Base-by-base conservation (phyloP, 2,797 vertebrate genomes). In the Erethizon dorsatum region DNA sequence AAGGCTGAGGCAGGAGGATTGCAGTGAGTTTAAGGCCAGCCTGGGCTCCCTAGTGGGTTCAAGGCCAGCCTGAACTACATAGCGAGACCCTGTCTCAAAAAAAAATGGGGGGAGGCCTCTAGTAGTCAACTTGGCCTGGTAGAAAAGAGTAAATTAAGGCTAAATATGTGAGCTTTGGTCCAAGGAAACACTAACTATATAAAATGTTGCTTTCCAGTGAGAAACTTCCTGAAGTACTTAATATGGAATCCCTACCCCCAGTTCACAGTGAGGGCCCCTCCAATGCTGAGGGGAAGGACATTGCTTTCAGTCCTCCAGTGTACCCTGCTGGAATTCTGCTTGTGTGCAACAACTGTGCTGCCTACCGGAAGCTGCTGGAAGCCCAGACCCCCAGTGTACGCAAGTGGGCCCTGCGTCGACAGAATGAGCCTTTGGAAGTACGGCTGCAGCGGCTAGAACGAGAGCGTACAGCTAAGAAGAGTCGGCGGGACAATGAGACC, bases 391-490 rank as follows among this genome's bases (percentile, higher is more conserved):
- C 99, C 0, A 97, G 99, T 0, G 97, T 99, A 98, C 98, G 99
- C 1, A 99, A 99, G 94, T 99, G 99, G 99, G 99, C 99, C 0
- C 98, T 99, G 9, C 99, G 99, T 0, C 98, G 99, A 93, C 99
- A 99, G 98, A 99, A 99, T 0, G 99, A 99, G 96, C 99, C 99
- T 3, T 15, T 99, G 83, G 99, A 99, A 83, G 99, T 99, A 13
- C 99, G 99, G 88, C 5, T 99, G 96, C 99, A 99, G 92, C 99
- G 99, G 0, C 98, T 99, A 67, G 99, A 99, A 98, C 99, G 99
- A 1, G 99, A 99, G 97, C 99, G 99, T 91, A 99, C 99, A 0
- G 99, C 99, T 26, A 99, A 99, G 99, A 99, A 99, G 98, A 99
- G 99, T 98, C 99, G 99, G 83, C 99, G 99, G 24, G 99, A 99